Evolutionary conservation across 2,797 vertebrate species (phyloP).

Genomic region (Microcaecilia unicolor): DNA sequence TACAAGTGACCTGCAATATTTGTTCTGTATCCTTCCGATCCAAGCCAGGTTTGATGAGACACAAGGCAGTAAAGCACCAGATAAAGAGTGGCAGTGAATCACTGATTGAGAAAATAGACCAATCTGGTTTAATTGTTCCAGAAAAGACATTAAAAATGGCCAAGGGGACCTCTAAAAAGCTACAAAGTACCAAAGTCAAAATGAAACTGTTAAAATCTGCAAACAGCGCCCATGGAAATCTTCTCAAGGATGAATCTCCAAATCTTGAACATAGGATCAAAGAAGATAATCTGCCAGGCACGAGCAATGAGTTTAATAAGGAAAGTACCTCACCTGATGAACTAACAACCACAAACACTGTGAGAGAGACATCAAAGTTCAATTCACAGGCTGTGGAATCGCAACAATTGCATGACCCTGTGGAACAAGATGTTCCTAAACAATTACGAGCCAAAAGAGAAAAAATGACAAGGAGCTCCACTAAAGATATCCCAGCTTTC

Average conservation of each 20-base stretch:
- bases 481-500: conserved; percentile 15
- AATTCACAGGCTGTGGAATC: accelerated
- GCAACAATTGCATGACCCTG: too few relatives aligned
- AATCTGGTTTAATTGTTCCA: not conserved
- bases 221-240: too few relatives aligned
- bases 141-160: conserved; percentile 9
- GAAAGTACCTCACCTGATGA: not conserved
- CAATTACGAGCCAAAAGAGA: conserved; percentile 24
- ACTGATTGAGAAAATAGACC: conserved; percentile 6
- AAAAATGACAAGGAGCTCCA: conserved; percentile 26
- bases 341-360: not conserved
- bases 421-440: not conserved
- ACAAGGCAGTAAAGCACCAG: conserved; percentile 86
- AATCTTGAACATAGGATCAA: too few relatives aligned
- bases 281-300: too few relatives aligned
- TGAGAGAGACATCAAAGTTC: not conserved
- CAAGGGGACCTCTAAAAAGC: conserved; percentile 5
- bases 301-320: too few relatives aligned
- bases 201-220: not conserved
- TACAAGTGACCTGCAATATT: conserved; percentile 64
- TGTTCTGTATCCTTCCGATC: conserved; percentile 82
- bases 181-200: not conserved
- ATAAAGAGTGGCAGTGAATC: conserved; percentile 34
- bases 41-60: conserved; percentile 81
- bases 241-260: too few relatives aligned